These are phyloP conservation scores for Callaeas wilsoni DNA, from an alignment of 2,113 vertebrate genomes.

Conservation along the genomic window DNA sequence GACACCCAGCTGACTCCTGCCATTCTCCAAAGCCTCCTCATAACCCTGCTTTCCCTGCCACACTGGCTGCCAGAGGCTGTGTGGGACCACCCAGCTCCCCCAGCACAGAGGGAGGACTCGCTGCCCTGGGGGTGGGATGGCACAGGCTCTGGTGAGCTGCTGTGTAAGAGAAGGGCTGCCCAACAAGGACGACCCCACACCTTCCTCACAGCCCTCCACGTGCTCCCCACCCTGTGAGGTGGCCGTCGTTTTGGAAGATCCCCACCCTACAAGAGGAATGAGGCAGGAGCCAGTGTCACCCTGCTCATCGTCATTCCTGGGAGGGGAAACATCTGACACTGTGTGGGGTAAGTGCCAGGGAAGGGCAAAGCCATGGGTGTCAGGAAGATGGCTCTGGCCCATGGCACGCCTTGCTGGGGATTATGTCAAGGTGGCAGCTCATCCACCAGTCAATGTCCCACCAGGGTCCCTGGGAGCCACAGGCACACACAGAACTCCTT, in stretches of 20 bases:
- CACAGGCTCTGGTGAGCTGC: not conserved
- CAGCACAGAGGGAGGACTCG: not conserved
- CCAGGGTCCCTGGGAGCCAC: not conserved
- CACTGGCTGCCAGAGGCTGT: not conserved
- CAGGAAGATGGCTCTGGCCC: not conserved
- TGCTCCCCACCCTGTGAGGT: not conserved
- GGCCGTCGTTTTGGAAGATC: not conserved
- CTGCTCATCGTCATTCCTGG: rapidly evolving
- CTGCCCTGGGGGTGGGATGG: not conserved
- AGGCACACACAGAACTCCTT: not conserved
- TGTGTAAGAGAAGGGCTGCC: not conserved
- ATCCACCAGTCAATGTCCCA: not conserved
- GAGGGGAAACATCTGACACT: not conserved
- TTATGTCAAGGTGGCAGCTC: not conserved
- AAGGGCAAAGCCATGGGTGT: not conserved
- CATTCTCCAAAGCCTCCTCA: not conserved
- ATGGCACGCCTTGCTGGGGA: not conserved
- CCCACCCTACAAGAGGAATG: rapidly evolving
- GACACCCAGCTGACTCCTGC: not conserved
- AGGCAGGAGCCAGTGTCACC: not conserved
- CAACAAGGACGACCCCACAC: rapidly evolving
- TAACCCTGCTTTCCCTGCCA: not conserved
- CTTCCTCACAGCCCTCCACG: not conserved
- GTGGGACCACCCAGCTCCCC: not conserved
- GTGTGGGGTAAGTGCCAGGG: not conserved